Base-by-base conservation (phyloP, 30 jellyfish, hydroid and myxozoan species). In the Clytia hemisphaerica region DNA sequence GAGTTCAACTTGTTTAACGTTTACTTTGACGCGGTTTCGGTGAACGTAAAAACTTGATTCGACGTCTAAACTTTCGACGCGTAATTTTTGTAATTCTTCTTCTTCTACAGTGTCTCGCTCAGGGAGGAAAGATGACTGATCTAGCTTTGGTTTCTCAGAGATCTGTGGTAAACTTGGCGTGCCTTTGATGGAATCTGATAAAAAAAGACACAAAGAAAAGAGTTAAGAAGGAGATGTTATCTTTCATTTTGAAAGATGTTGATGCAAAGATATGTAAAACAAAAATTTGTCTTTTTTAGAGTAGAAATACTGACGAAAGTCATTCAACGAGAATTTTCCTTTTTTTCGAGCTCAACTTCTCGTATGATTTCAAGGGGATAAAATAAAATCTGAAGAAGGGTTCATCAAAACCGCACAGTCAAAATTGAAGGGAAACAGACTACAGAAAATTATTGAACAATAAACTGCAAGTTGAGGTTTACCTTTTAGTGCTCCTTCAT, bases 41-140 rank as follows among this genome's bases (percentile, higher is more conserved):
- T 78, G 76, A 49, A 62, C 77, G 67, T 78, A 86, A 68, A 71
- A 86, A n/a, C 91, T 66, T 32, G 94, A 80, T 18, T 92, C 49
- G 58, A 86, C 70, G n/a, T 86, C 96, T 40, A 86, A 57, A 21
- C 65, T 71, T 1, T 80, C 87, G 18, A 86, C 80, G 38, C 92
- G 50, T 3, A 86, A 61, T 32, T 77, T 86, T 18, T 71, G 77
- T 14, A 86, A 48, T 38, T 86, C 96, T 79, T 86, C 96, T 26
- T 74, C 92, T 33, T 75, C 57, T 37, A 72, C 16, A 3, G 38
- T 21, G 21, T 35, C 45, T 16, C 42, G 37, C n/a, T 65, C 78
- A 14, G 33, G 67, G 2, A 44, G 21, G 1, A 34, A 30, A 45
- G 44, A 7, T 67, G 37, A 30, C 0, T 67, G 38, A 32, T 67